A percentile compares a stretch with the other conserved stretches of the same genome.
phyloP scores from a whole-genome alignment of 2,888 invertebrate genomes.

The Orgyia antiqua region DNA sequence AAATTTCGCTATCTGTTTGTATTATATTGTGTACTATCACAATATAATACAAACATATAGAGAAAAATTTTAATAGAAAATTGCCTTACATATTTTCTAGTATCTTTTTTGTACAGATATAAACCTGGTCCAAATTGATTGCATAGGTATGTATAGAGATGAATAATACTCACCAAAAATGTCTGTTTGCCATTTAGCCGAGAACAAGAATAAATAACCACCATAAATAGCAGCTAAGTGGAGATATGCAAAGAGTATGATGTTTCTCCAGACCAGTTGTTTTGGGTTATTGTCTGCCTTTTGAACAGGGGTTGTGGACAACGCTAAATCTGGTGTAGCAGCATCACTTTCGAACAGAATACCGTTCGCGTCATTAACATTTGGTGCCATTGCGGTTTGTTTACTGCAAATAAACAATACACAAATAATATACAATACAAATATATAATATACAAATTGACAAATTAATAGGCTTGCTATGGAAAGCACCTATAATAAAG shows the following conservation, averaged over 20 bases:
- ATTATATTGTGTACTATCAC: no score
- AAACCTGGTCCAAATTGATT: no score
- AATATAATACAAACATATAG: no score
- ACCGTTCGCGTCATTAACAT: slow-evolving; percentile 59
- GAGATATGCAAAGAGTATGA: slow-evolving; percentile 86
- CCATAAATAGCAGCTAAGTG: slow-evolving; percentile 88
- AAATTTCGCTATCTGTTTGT: no score
- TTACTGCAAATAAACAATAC: no score
- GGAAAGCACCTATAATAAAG: no score
- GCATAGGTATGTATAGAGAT: no score
- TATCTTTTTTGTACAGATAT: no score
- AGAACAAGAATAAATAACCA: slow-evolving; percentile 83
- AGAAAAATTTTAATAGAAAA: no score
- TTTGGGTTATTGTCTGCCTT: slow-evolving; percentile 76
- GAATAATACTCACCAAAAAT: slow-evolving; percentile 86
- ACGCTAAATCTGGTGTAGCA: slow-evolving; percentile 62
- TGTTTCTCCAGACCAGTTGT: slow-evolving; percentile 89
- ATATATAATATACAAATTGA: no score
- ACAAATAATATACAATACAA: neutral
- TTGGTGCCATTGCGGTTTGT: slow-evolving; percentile 72
- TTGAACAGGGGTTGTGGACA: slow-evolving; percentile 51
- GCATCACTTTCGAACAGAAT: slow-evolving; percentile 70
- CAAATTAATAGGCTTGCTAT: no score
- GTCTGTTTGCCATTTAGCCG: slow-evolving; percentile 85
- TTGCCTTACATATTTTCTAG: no score